phyloP scores from a whole-genome alignment of 2,113 vertebrate genomes.

The Sporophila hypoxantha region DNA sequence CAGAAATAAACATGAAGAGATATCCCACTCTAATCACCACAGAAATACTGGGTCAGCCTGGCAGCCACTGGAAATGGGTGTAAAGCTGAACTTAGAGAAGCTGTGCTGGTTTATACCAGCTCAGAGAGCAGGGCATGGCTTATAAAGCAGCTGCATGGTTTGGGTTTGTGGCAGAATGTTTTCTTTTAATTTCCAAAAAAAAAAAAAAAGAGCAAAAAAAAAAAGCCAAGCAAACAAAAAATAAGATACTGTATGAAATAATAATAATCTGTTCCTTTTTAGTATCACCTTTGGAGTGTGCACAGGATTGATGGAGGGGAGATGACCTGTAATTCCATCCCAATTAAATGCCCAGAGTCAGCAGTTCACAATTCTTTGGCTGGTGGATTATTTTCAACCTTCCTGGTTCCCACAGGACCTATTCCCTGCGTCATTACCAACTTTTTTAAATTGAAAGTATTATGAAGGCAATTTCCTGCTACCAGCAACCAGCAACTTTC shows the following conservation, averaged over 20 bases:
- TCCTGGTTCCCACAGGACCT: background rate
- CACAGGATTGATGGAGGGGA: background rate
- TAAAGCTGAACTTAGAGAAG: background rate
- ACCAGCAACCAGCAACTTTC: background rate
- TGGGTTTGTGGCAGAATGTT: background rate
- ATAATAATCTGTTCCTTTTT: constrained; percentile 1
- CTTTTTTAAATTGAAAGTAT: constrained; percentile 29
- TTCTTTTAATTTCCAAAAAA: background rate
- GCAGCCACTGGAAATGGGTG: background rate
- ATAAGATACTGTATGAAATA: background rate
- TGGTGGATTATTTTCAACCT: constrained; percentile 20
- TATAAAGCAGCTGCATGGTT: background rate
- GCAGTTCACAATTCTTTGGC: constrained; percentile 6
- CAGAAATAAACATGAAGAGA: constrained; percentile 1
- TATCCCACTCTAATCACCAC: constrained; percentile 10
- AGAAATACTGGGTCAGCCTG: constrained; percentile 8
- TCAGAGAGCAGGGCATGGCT: background rate
- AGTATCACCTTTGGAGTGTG: background rate
- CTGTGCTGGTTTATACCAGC: background rate
- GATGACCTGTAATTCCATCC: constrained; percentile 31
- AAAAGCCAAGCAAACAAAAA: background rate
- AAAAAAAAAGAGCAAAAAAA: background rate
- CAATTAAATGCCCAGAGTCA: constrained; percentile 7
- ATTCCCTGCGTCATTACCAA: constrained; percentile 22
- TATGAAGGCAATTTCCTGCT: constrained; percentile 46